Evolutionary conservation across 2,797 vertebrate species (phyloP).

Genomic region (Sebastes matsubarae): DNA sequence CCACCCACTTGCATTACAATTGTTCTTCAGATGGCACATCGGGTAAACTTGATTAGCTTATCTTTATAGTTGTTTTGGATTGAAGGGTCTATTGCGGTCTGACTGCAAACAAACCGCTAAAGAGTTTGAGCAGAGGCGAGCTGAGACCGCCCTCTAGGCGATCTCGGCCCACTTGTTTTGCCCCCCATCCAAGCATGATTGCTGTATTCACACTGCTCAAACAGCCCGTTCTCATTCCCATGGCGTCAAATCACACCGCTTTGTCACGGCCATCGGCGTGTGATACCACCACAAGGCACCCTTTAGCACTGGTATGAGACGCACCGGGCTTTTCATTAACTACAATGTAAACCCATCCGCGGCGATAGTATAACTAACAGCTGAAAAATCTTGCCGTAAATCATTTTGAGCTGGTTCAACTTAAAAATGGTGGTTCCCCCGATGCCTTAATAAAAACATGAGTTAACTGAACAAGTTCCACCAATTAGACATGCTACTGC

Average conservation of each 20-base stretch:
- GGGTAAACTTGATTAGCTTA: neutral
- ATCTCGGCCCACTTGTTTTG: neutral
- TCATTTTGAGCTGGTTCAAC: neutral
- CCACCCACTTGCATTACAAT: neutral
- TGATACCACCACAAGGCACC: too few species aligned
- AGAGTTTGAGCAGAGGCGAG: neutral
- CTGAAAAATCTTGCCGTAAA: neutral
- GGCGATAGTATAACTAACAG: too few species aligned
- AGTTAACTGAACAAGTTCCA: neutral
- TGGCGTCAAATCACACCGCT: neutral
- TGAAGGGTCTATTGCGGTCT: neutral
- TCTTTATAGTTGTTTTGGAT: neutral
- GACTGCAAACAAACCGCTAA: neutral
- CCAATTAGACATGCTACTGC: neutral
- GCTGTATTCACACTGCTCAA: neutral
- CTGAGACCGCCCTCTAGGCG: neutral
- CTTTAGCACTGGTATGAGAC: neutral
- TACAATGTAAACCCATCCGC: neutral
- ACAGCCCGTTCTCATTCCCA: neutral
- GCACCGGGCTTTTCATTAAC: neutral
- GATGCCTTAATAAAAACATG: neutral
- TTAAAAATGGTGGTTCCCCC: neutral
- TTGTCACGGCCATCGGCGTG: too few species aligned
- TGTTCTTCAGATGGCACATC: neutral
- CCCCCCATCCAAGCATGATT: neutral